Conservation (phyloP, 2,113 vertebrate species). For the Anguilla japonica region DNA sequence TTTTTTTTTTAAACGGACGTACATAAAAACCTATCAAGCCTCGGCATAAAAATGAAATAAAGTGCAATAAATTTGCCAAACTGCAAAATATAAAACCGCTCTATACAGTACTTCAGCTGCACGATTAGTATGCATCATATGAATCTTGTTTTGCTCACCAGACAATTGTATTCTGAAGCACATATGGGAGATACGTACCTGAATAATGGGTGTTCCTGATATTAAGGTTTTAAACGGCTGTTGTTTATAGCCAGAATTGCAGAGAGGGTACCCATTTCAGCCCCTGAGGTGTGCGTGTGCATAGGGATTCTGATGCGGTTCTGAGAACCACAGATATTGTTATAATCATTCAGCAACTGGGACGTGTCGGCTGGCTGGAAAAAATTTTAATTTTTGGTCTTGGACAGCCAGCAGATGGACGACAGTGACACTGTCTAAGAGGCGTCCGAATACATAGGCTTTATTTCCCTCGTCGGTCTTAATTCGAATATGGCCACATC, state of each 20-base stretch:
- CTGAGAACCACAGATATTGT: neutral
- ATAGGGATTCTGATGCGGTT: neutral
- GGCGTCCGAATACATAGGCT: neutral
- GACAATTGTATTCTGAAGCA: neutral
- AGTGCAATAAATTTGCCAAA: neutral
- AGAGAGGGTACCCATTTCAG: neutral
- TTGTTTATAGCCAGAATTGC: neutral
- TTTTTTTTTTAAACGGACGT: neutral
- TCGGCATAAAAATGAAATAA: no score
- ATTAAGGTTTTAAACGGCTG: neutral
- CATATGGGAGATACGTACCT: neutral
- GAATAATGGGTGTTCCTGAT: neutral
- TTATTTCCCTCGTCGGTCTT: neutral
- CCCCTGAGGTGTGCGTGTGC: neutral
- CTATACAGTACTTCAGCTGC: neutral
- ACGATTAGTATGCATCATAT: neutral
- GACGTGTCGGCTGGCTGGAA: neutral
- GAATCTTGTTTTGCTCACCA: neutral
- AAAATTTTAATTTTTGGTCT: neutral
- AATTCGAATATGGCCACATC: neutral
- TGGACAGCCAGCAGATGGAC: neutral
- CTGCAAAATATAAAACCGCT: neutral
- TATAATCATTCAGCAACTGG: conserved; percentile 6
- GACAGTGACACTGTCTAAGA: neutral
- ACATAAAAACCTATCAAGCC: no score